These are phyloP conservation scores for Pelagia noctiluca DNA, from an alignment of 30 jellyfish, hydroid and myxozoan species.

Conservation along the genomic window DNA sequence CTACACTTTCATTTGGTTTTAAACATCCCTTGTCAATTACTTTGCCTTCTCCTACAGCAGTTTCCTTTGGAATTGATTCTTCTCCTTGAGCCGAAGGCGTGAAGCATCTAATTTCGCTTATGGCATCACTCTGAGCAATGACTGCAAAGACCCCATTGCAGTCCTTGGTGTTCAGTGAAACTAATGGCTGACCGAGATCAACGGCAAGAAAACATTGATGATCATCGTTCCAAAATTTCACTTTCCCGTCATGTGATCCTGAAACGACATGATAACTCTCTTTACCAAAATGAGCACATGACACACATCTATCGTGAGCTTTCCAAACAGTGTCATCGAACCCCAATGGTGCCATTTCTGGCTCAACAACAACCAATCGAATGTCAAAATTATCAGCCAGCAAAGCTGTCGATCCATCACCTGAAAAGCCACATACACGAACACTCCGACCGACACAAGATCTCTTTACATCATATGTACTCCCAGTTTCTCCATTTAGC, in stretches of 20 bases:
- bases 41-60: background rate
- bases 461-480: constrained; percentile 40
- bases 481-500: constrained; percentile 39
- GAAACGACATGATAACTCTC: constrained; percentile 7
- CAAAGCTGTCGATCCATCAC: constrained; percentile 33
- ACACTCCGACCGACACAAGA: constrained; percentile 48
- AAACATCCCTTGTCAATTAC: background rate
- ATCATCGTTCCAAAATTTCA: constrained; percentile 37
- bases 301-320: constrained; percentile 31
- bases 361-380: constrained; percentile 44
- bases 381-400: constrained; percentile 48
- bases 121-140: constrained; percentile 11
- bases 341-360: constrained; percentile 40
- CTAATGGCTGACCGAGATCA: constrained; percentile 24
- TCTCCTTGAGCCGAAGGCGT: background rate
- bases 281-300: constrained; percentile 21
- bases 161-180: background rate
- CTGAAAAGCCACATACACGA: constrained; percentile 25
- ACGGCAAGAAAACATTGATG: background rate
- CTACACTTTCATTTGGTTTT: background rate
- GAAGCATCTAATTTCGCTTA: background rate
- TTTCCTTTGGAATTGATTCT: background rate
- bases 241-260: constrained; percentile 33
- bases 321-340: constrained; percentile 41
- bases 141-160: background rate